Conservation (phyloP, 2,797 vertebrate genomes). For the Hydrophis major region DNA sequence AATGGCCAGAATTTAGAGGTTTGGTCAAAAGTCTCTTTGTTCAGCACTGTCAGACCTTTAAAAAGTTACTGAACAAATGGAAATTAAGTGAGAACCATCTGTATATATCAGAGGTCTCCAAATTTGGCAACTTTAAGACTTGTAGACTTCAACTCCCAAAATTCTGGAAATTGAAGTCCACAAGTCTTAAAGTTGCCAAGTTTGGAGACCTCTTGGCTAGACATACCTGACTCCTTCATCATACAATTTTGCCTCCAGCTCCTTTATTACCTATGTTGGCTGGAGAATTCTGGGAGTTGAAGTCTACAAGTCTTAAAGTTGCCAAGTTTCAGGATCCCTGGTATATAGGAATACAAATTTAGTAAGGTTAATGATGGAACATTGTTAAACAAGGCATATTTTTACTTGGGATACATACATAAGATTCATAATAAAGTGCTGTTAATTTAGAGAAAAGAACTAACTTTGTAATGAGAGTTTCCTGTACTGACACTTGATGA, state of each 20-base stretch:
- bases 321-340: too few relatives aligned
- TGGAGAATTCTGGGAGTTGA: too few relatives aligned
- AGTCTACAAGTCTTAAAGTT: too few relatives aligned
- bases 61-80: neutral
- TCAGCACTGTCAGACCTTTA: neutral
- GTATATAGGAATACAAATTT: neutral
- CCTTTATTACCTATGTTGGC: too few relatives aligned
- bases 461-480: neutral
- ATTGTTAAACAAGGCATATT: neutral
- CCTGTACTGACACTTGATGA: neutral
- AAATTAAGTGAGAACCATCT: neutral
- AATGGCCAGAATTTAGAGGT: neutral
- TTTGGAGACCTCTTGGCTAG: too few relatives aligned
- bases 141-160: too few relatives aligned
- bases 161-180: too few relatives aligned
- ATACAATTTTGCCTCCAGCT: too few relatives aligned
- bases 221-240: too few relatives aligned
- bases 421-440: neutral
- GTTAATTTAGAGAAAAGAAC: neutral
- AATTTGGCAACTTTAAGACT: too few relatives aligned
- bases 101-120: neutral
- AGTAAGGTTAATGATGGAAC: neutral
- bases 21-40: neutral
- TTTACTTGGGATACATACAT: neutral
- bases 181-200: too few relatives aligned